Conservation (phyloP, 2,888 invertebrate genomes). For the Spicauda simplicius region DNA sequence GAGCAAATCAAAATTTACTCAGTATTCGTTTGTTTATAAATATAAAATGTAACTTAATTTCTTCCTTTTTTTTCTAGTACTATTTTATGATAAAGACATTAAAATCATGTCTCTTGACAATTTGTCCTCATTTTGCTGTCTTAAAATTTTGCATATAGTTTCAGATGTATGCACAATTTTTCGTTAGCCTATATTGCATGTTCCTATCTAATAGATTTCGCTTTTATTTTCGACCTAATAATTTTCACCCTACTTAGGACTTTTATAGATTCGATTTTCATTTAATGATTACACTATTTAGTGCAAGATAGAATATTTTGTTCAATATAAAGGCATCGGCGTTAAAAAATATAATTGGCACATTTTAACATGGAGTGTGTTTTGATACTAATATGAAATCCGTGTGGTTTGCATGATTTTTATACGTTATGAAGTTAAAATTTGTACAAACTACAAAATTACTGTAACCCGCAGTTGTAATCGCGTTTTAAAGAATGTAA, state of each 20-base stretch:
- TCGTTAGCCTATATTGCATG: constrained; percentile 55
- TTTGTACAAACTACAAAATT: too few relatives aligned
- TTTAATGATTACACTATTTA: not conserved
- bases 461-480: too few relatives aligned
- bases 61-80: too few relatives aligned
- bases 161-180: constrained; percentile 48
- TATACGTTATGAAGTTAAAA: too few relatives aligned
- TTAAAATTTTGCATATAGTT: constrained; percentile 22
- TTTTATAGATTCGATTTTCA: not conserved
- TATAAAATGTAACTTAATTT: too few relatives aligned
- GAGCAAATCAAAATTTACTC: too few relatives aligned
- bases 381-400: constrained; percentile 28
- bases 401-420: constrained; percentile 28
- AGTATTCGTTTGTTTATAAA: too few relatives aligned
- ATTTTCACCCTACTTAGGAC: not conserved
- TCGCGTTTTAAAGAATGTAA: too few relatives aligned
- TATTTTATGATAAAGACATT: not conserved
- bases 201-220: constrained; percentile 54
- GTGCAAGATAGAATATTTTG: not conserved
- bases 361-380: constrained; percentile 28
- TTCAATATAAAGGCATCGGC: not conserved
- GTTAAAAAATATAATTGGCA: constrained; percentile 3
- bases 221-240: constrained; percentile 42
- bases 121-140: constrained; percentile 14
- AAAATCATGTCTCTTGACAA: constrained; percentile 25